These are phyloP conservation scores for Erythrocebus patas DNA, from an alignment of 2,113 vertebrate species.

Conservation along the genomic window DNA sequence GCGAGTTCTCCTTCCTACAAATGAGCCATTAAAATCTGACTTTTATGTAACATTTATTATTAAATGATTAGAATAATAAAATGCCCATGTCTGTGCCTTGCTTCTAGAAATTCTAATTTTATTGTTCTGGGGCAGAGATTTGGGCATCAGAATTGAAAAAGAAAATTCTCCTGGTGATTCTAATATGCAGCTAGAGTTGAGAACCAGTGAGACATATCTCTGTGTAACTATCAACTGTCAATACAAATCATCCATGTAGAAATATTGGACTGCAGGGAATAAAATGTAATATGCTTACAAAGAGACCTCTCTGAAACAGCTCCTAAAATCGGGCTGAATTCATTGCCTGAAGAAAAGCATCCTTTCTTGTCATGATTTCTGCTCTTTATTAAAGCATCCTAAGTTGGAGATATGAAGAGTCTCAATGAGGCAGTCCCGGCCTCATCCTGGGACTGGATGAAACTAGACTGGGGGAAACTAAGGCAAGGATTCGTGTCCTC, in stretches of 20 bases:
- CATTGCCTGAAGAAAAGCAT: background rate
- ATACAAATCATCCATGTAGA: background rate
- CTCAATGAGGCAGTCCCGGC: background rate
- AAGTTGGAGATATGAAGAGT: background rate
- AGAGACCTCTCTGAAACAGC: background rate
- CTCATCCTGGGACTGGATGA: too few species aligned
- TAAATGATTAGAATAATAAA: background rate
- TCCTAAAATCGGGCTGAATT: background rate
- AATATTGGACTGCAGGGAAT: background rate
- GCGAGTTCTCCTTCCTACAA: background rate
- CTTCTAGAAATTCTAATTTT: background rate
- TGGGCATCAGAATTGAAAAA: background rate
- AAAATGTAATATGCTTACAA: background rate
- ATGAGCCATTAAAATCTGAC: background rate
- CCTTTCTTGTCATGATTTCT: background rate
- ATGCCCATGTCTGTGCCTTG: background rate
- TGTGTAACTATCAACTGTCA: background rate
- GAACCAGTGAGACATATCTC: background rate
- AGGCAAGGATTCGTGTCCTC: background rate
- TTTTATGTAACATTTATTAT: background rate
- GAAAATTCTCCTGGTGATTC: background rate
- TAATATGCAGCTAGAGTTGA: background rate
- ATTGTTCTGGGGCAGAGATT: background rate
- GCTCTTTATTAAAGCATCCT: background rate
- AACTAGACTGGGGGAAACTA: background rate